Evolutionary conservation across 2,888 invertebrate species (phyloP).

Genomic region (Odontocerum albicorne): DNA sequence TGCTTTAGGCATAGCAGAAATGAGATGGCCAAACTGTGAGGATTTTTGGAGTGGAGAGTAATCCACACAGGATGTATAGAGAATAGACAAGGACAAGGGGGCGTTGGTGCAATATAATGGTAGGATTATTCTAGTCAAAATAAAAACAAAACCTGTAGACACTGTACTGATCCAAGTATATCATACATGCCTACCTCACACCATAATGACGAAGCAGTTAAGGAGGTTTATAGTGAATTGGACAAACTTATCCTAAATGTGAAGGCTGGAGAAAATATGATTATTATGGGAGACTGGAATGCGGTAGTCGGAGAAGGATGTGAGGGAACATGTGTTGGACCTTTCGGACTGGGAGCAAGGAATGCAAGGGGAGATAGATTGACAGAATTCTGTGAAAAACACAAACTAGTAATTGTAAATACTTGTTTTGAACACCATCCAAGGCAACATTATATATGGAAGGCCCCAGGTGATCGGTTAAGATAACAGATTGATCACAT

Average conservation of each 20-base stretch:
- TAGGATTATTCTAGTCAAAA: background rate
- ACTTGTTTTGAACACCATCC: constrained; percentile 9
- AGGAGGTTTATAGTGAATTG: background rate
- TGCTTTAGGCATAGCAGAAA: background rate
- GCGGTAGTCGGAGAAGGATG: constrained; percentile 7
- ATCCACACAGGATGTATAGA: background rate
- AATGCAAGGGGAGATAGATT: constrained; percentile 6
- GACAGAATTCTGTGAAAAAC: constrained; percentile 9
- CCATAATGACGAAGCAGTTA: background rate
- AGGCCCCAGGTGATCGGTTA: constrained; percentile 3
- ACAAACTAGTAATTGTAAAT: constrained; percentile 3
- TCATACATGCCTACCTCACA: background rate
- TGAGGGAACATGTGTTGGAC: constrained; percentile 6
- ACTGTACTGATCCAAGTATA: too few species aligned
- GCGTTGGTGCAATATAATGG: background rate
- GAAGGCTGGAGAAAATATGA: constrained; percentile 2
- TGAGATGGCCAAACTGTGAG: background rate
- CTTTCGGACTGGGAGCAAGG: constrained; percentile 6
- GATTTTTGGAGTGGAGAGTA: background rate
- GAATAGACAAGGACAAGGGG: background rate
- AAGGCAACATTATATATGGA: constrained; percentile 3
- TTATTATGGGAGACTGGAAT: constrained; percentile 5
- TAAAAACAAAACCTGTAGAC: background rate
- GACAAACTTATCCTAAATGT: background rate
- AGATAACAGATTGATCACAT: constrained; percentile 3